Evolutionary conservation across 2,888 invertebrate species (phyloP), one percentile per base, ranked within the genome.

Genomic region (Drosophila sordidula): DNA sequence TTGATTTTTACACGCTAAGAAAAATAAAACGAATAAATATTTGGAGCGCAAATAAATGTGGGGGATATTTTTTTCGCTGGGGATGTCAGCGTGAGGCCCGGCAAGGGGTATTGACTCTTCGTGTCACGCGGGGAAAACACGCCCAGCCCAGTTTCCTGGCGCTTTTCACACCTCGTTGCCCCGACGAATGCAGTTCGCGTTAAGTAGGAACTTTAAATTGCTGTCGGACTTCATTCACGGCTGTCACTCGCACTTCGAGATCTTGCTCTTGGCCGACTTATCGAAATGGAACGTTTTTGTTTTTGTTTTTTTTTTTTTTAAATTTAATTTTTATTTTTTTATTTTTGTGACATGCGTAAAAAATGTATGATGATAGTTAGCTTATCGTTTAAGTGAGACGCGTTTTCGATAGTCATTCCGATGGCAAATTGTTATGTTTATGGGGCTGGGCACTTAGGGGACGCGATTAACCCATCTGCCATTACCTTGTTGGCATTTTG

Each of bases 201-300:
- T 29, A 52, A 73, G 38, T 42, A n/a, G 45, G n/a, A 32, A 8
- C 52, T 41, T 69, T 22, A 70, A 51, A 56, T 55, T 50, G 54
- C 46, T 41, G 18, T 12, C 39, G 58, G 38, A 51, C 36, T 25
- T 52, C 46, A 22, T 58, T 80, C 49, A 69, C 78, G 70, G 63
- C 59, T 81, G 85, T 66, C 81, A 75, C 61, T 69, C 57, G 44
- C 50, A 58, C 42, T 47, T 55, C 32, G 22, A 42, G 61, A 73
- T 70, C 50, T 66, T 69, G 82, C 66, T 82, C 82, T 87, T 82
- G 82, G 86, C 86, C 82, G 82, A 82, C 82, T 81, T 82, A 69
- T 69, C 51, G 62, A 49, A 56, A 26, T 25, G 16, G 29, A 18
- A 42, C 6, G 11, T 36, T 52, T 42, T 34, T 14, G 36, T 55